These are phyloP conservation scores for Axis porcinus DNA, from an alignment of 2,113 vertebrate genomes.

Conservation along the genomic window DNA sequence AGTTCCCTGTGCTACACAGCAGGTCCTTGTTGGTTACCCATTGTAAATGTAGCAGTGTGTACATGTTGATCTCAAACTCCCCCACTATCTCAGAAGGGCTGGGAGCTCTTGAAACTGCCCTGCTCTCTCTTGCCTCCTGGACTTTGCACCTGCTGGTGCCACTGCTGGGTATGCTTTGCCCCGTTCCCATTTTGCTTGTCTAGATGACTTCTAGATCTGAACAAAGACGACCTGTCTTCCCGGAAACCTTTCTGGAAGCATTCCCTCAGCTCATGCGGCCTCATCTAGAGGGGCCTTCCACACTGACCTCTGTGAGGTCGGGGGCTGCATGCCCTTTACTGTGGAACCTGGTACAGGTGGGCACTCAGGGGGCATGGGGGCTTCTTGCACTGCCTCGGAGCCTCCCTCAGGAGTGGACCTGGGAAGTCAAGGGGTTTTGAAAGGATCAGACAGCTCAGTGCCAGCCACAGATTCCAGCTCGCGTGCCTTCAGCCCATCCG, in stretches of 20 bases:
- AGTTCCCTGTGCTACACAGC: neutral
- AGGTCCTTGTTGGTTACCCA: neutral
- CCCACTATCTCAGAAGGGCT: neutral
- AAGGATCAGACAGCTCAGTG: neutral
- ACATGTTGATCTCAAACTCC: neutral
- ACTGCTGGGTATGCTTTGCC: neutral
- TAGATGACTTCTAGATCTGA: neutral
- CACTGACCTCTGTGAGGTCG: neutral
- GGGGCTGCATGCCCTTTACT: neutral
- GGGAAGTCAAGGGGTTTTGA: neutral
- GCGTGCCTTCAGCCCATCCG: accelerated
- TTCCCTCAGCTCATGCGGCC: accelerated
- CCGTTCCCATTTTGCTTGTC: neutral
- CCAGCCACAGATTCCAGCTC: neutral
- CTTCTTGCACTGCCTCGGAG: neutral
- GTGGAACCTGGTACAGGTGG: neutral
- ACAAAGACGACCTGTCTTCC: neutral
- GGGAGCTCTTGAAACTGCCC: neutral
- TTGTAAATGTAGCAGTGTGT: neutral
- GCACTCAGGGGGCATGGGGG: neutral
- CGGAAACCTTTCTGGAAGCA: neutral
- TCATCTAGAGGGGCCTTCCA: neutral
- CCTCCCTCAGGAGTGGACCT: neutral
- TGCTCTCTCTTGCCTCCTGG: neutral
- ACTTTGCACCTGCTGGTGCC: neutral